These are phyloP conservation scores for Sebastes hubbsi DNA, from an alignment of 2,797 vertebrate genomes.

Conservation along the genomic window DNA sequence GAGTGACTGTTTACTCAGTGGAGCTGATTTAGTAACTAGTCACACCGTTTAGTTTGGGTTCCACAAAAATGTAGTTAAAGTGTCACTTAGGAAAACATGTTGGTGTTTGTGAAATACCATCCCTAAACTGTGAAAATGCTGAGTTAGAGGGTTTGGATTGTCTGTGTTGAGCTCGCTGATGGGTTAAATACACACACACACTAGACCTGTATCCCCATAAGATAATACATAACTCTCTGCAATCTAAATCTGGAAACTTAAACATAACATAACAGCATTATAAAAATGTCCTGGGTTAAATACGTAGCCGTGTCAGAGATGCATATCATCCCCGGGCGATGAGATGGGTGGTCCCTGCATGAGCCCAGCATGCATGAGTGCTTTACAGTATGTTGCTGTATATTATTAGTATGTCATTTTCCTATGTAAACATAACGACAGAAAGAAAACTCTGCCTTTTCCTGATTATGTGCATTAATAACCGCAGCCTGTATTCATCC, in stretches of 20 bases:
- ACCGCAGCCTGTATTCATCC: constrained; percentile 10
- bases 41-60: background rate
- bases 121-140: constrained; percentile 1
- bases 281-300: constrained; percentile 19
- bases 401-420: constrained; percentile 15
- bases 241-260: constrained; percentile 46
- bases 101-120: constrained; percentile 27
- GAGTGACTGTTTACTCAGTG: background rate
- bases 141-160: constrained; percentile 13
- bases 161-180: background rate
- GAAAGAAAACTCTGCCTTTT: constrained; percentile 31
- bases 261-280: constrained; percentile 35
- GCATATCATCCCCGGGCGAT: constrained; percentile 2
- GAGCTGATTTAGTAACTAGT: constrained; percentile 37
- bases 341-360: constrained; percentile 47
- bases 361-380: background rate
- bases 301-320: constrained; percentile 4
- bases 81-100: constrained; percentile 33
- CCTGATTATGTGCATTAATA: constrained; percentile 39
- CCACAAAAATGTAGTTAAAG: constrained; percentile 34
- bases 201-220: constrained; percentile 3
- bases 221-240: constrained; percentile 31
- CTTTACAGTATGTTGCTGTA: constrained; percentile 24
- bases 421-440: constrained; percentile 25
- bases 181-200: constrained; percentile 26